Evolutionary conservation across 2,888 invertebrate species (phyloP).

Genomic region (Drosophila prolongata): DNA sequence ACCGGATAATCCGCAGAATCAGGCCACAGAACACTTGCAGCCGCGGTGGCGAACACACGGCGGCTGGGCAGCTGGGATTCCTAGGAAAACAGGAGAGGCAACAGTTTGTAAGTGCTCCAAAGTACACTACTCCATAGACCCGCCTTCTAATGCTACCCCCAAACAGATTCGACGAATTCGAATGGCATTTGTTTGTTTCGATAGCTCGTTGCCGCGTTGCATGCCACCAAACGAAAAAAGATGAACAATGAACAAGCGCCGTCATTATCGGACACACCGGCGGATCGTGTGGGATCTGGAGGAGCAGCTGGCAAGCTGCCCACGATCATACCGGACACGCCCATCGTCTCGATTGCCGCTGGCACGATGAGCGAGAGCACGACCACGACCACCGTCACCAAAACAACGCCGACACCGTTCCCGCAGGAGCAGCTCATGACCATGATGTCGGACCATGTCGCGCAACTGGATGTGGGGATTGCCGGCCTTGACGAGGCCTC

Average conservation of each 20-base stretch:
- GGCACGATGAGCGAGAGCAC: slow-evolving; percentile 81
- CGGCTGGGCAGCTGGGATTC: slow-evolving; percentile 41
- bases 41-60: slow-evolving; percentile 16
- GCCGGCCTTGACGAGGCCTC: slow-evolving; percentile 1
- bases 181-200: slow-evolving; percentile 71
- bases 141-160: background rate
- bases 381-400: slow-evolving; percentile 81
- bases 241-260: slow-evolving; percentile 79
- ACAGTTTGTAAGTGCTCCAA: slow-evolving; percentile 21
- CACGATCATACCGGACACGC: slow-evolving; percentile 79
- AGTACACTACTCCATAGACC: background rate
- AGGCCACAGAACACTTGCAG: slow-evolving; percentile 16
- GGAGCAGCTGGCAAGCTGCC: slow-evolving; percentile 54
- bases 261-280: slow-evolving; percentile 39
- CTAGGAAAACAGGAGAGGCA: slow-evolving; percentile 23
- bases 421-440: slow-evolving; percentile 61
- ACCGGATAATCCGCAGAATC: background rate
- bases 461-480: slow-evolving; percentile 11
- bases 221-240: slow-evolving; percentile 77
- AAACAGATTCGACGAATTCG: slow-evolving; percentile 40
- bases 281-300: slow-evolving; percentile 33
- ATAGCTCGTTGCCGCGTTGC: slow-evolving; percentile 13
- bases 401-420: slow-evolving; percentile 79
- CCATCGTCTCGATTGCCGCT: slow-evolving; percentile 82
- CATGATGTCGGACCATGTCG: slow-evolving; percentile 65